These are phyloP conservation scores for Patella ulyssiponensis DNA, from an alignment of 2,888 invertebrate genomes.

Conservation along the genomic window DNA sequence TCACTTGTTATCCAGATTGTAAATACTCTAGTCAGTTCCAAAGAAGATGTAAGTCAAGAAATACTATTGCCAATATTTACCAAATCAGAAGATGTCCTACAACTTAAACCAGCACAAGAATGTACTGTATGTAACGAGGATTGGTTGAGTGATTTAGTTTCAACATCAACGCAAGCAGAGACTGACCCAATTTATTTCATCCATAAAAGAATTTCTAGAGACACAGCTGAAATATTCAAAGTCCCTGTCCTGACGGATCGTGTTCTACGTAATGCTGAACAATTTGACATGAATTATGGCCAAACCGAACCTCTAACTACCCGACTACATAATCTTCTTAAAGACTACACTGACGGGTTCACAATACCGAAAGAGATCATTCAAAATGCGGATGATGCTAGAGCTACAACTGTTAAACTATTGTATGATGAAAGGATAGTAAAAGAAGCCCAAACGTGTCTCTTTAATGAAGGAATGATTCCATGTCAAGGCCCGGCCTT, in stretches of 20 bases:
- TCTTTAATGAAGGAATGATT: conserved; percentile 54
- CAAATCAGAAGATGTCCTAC: background rate
- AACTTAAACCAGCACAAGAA: conserved; percentile 24
- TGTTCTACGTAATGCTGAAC: conserved; percentile 41
- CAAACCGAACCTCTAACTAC: conserved; percentile 59
- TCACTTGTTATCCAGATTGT: conserved; percentile 13
- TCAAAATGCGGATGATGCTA: conserved; percentile 66
- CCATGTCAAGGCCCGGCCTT: conserved; percentile 62
- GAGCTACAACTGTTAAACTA: conserved; percentile 57
- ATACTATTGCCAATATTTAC: conserved; percentile 21
- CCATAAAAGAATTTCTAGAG: conserved; percentile 40
- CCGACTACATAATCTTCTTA: conserved; percentile 50
- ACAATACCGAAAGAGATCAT: conserved; percentile 64
- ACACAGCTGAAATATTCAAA: conserved; percentile 45
- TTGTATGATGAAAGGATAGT: conserved; percentile 60
- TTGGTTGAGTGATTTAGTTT: background rate
- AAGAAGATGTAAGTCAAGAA: background rate
- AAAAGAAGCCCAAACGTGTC: conserved; percentile 37
- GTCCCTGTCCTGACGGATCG: conserved; percentile 52
- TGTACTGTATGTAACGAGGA: conserved; percentile 26
- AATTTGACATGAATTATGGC: conserved; percentile 46
- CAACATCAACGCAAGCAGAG: background rate
- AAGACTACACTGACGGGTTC: conserved; percentile 63
- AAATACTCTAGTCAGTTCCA: background rate
- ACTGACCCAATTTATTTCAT: conserved; percentile 41